These are phyloP conservation scores for Bursaphelenchus mucronatus DNA, from an alignment of 1,140 invertebrate genomes.

Conservation along the genomic window DNA sequence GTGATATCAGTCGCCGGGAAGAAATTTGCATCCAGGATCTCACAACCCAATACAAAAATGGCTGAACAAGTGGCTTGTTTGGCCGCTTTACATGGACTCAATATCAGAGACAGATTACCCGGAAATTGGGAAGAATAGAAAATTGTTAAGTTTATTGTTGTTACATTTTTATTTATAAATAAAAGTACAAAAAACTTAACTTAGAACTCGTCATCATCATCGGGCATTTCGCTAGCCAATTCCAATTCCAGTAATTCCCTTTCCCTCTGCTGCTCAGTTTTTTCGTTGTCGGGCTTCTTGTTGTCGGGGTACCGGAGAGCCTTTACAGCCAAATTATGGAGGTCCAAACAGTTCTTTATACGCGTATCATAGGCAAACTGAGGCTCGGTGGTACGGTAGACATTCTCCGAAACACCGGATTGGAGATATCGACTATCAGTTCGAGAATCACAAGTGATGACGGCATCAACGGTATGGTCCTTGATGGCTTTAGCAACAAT, in stretches of 20 bases:
- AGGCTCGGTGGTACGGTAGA: conserved; percentile 94
- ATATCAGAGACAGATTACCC: conserved; percentile 36
- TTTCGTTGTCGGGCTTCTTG: conserved; percentile 65
- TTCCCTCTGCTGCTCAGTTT: conserved; percentile 48
- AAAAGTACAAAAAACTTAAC: neutral
- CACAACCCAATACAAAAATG: conserved; percentile 57
- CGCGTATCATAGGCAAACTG: conserved; percentile 93
- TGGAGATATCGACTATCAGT: conserved; percentile 86
- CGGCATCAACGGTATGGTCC: conserved; percentile 96
- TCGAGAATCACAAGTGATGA: conserved; percentile 70
- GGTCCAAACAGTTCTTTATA: conserved; percentile 92
- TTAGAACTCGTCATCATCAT: conserved; percentile 38
- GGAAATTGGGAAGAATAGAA: conserved; percentile 53
- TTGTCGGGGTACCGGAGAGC: conserved; percentile 99
- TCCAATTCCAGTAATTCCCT: conserved; percentile 42
- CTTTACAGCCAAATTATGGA: conserved; percentile 94
- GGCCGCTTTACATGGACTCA: conserved; percentile 51
- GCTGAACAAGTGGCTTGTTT: conserved; percentile 58
- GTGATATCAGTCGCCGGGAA: conserved; percentile 26
- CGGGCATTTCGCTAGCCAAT: conserved; percentile 37
- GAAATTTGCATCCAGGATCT: conserved; percentile 46
- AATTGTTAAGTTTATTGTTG: conserved; percentile 18
- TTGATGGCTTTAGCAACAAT: conserved; percentile 99
- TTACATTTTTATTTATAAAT: conserved; percentile 11
- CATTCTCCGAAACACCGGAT: conserved; percentile 76